Base-by-base conservation (phyloP, 2,797 vertebrate genomes). In the Sebastes dallii region DNA sequence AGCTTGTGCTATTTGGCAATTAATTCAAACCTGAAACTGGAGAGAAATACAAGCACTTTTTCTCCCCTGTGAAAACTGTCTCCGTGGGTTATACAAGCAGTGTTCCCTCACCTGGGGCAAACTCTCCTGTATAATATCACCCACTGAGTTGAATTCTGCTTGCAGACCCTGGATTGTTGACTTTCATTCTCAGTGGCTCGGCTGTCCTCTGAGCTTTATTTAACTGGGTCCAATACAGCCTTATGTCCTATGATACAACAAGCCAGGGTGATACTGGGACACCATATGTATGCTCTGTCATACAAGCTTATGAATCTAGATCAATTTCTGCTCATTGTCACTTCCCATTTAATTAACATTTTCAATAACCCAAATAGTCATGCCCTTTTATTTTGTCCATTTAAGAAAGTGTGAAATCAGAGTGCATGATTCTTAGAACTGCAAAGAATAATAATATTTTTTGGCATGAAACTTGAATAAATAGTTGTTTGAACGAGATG, bases 71-170 rank as follows among this genome's bases (percentile, higher is more conserved):
- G 66, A 30, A 75, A 22, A 39, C 59, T 7, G 68, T 25, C 56
- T 78, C 64, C 24, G n/a, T 69, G 56, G 27, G 46, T 67, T 72
- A 71, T 60, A 78, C 18, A 69, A 78, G 34, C 60, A 77, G 27
- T 62, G 66, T 67, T 75, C 20, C 36, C 46, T 72, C 32, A 42
- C 78, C 62, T 56, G 54, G 25, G 39, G 72, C 25, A 70, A 62
- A 74, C 29, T 46, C 65, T 24, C 7, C 67, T 69, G 64, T 52
- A 22, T 18, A 77, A 66, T 71, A 58, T 72, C 54, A 58, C 8
- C 32, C 56, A 52, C 11, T 54, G 65, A 74, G n/a, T 14, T 79
- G 11, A 77, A 34, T 59, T 39, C 24, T 75, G 42, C 60, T 69
- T 68, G 64, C 56, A 59, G 46, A 30, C 20, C 22, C 27, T 61